Evolutionary conservation across 2,113 vertebrate genomes (phyloP).

Genomic region (Syngnathus floridae): DNA sequence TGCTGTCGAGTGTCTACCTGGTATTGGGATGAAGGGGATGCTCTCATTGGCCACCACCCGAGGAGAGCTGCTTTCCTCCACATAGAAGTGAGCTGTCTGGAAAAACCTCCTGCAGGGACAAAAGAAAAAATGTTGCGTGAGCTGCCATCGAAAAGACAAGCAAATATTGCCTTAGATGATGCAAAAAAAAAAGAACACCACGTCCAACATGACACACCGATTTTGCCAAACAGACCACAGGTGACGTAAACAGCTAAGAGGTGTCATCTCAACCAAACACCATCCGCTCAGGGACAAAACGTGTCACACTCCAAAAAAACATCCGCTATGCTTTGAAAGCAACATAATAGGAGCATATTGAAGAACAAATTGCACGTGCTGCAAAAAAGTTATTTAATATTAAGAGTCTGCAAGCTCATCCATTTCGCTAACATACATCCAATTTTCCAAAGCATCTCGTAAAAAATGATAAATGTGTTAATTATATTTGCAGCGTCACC

Average conservation of each 20-base stretch:
- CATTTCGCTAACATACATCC: background rate
- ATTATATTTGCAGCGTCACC: background rate
- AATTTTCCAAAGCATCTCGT: background rate
- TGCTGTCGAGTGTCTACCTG: constrained; percentile 74
- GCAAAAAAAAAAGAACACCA: constrained; percentile 1
- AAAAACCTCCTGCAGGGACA: constrained; percentile 87
- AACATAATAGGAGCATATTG: constrained; percentile 9
- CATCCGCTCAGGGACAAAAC: constrained; percentile 12
- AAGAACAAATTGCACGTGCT: constrained; percentile 6
- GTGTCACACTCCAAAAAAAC: constrained; percentile 6
- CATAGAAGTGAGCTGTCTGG: constrained; percentile 96
- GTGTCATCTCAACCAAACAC: background rate
- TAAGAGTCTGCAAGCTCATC: constrained; percentile 8
- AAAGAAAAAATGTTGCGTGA: constrained; percentile 23
- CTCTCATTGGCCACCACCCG: constrained; percentile 95
- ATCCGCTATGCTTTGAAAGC: constrained; percentile 18
- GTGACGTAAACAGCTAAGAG: constrained; percentile 35
- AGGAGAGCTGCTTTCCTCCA: constrained; percentile 94
- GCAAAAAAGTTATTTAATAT: constrained; percentile 4
- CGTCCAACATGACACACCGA: background rate
- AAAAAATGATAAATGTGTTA: constrained; percentile 7
- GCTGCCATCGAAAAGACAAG: constrained; percentile 34
- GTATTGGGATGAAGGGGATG: constrained; percentile 91
- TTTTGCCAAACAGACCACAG: constrained; percentile 14
- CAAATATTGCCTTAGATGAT: constrained; percentile 35